A percentile compares a stretch with the other conserved stretches of the same genome.
Conservation (phyloP, 1,140 invertebrate genomes). For the Listronotus oregonensis region DNA sequence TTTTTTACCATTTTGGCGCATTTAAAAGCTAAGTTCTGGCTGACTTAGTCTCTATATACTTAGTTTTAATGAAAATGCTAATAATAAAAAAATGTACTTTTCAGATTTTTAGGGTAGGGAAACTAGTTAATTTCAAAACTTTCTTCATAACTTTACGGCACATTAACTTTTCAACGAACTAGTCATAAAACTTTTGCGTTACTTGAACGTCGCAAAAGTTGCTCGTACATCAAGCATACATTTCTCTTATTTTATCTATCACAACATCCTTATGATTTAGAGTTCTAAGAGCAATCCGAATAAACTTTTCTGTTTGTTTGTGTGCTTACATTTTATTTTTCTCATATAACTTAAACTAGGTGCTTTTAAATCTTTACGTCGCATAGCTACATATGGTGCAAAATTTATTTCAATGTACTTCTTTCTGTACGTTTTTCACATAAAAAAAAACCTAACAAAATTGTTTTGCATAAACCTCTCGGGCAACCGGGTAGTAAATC, state of each 20-base stretch:
- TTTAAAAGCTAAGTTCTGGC: no score
- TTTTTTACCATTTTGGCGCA: no score
- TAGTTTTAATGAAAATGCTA: no score
- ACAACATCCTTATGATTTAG: slow-evolving; percentile 8
- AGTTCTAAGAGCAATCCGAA: slow-evolving; percentile 5
- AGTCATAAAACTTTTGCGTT: slow-evolving; percentile 22
- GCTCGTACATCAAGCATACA: slow-evolving; percentile 8
- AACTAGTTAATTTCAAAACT: slow-evolving; percentile 13
- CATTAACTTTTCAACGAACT: slow-evolving; percentile 26
- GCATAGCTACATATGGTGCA: neutral
- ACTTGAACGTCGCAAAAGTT: slow-evolving; percentile 10
- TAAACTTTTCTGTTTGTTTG: slow-evolving; percentile 9
- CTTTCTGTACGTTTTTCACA: no score
- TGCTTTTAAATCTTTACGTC: neutral
- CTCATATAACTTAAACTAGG: neutral
- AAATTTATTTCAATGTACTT: neutral
- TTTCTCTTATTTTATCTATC: slow-evolving; percentile 15
- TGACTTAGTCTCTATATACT: no score
- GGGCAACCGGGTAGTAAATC: no score
- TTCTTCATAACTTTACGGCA: slow-evolving; percentile 19
- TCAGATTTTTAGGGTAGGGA: no score
- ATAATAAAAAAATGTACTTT: no score
- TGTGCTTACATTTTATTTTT: slow-evolving; percentile 7
- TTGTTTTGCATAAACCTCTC: no score
- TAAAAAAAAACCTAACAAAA: no score